These are phyloP conservation scores for Felis chaus DNA, from an alignment of 2,113 vertebrate species.

Conservation along the genomic window DNA sequence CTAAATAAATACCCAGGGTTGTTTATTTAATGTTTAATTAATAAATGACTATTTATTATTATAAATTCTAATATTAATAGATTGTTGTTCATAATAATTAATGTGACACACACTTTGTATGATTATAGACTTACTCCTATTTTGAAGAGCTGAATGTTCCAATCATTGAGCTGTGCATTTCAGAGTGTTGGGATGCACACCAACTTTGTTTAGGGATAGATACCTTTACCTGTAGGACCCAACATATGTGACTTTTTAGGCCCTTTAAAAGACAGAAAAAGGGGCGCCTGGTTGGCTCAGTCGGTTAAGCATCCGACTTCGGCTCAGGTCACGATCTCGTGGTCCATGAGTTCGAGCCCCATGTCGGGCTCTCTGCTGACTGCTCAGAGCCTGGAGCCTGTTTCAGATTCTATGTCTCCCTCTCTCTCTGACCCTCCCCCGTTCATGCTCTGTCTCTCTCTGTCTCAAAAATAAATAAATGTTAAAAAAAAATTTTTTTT, in stretches of 20 bases:
- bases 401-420: too few relatives aligned
- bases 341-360: too few relatives aligned
- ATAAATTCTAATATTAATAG: background rate
- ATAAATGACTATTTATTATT: background rate
- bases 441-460: too few relatives aligned
- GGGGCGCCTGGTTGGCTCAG: too few relatives aligned
- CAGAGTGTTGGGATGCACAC: background rate
- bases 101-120: background rate
- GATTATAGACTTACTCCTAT: background rate
- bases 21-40: background rate
- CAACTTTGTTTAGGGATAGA: background rate
- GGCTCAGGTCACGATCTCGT: too few relatives aligned
- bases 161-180: background rate
- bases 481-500: too few relatives aligned
- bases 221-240: background rate
- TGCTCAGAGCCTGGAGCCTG: too few relatives aligned
- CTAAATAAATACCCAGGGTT: background rate
- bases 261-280: background rate
- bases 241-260: background rate
- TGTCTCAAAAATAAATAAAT: too few relatives aligned
- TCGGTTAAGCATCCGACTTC: too few relatives aligned
- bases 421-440: too few relatives aligned
- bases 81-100: background rate
- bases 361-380: too few relatives aligned
- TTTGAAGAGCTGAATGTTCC: conserved; percentile 20